Base-by-base conservation (phyloP, 2,797 vertebrate species). In the Coluber constrictor region DNA sequence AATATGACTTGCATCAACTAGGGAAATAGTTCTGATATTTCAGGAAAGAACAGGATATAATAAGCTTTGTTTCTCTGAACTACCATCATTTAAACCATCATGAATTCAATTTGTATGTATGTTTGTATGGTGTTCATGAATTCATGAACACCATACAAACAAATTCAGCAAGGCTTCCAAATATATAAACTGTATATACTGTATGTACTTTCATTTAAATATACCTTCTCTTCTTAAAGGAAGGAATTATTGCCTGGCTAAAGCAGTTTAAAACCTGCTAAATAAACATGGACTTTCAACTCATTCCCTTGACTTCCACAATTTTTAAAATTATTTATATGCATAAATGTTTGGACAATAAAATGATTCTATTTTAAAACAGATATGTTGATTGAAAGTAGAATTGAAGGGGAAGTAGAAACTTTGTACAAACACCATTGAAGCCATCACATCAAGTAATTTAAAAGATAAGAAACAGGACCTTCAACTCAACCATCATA, bases 311-410 rank as follows among this genome's bases (percentile, higher is more conserved):
- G 25, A 55, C 91, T 95, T 96, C 92, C 88, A 61, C 83, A 3
- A 93, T n/a, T 88, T 90, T 13, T 94, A 74, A 96, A 12, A 96
- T 96, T 96, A 95, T 95, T 96, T 94, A 93, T 94, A 92, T 92
- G 47, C n/a, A 93, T 89, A 92, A 63, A 70, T 91, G 0, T 43
- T 32, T 57, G n/a, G 5, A 32, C 18, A 60, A 11, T 43, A 29
- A 43, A 47, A 83, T 47, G 37, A 47, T 10, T 74, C 15, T 92
- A 23, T 89, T 94, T 87, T 93, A 94, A 95, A 97, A 95, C 13
- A 51, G 47, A 86, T 87, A 1, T 93, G 94, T 94, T 94, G 92
- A 29, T 43, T 60, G 60, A 59, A 55, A 32, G 59, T 47, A 25
- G 37, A 83, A 47, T 51, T 61, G 57, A 6, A 56, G 25, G 5